Evolutionary conservation across 2,797 vertebrate species (phyloP), one percentile per base, ranked within the genome.

Genomic region (Myotis planiceps): DNA sequence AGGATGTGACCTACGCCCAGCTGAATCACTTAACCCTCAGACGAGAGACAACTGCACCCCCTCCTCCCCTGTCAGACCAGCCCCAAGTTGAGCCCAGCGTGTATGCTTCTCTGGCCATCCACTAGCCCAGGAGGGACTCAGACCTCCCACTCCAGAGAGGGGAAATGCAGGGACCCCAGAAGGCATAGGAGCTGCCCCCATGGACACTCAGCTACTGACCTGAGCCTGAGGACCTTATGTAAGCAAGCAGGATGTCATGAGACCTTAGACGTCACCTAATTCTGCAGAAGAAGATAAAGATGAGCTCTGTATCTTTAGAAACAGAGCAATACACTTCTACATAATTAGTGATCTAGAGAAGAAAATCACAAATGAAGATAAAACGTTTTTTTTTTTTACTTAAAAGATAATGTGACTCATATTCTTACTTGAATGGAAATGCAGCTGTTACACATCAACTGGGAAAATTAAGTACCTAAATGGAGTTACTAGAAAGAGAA

Each of bases 11-110:
- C 23, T 90, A 85, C 0, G 80, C 42, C 42, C 51, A 79, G 53
- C 42, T 94, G 80, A 39, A n/a, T 55, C 3, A 1, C 37, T 18
- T 4, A 18, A 39, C 9, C 1, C 58, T 71, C 25, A 81, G 32
- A 29, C 0, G 0, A 32, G 13, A 9, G 37, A 9, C 23, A 29
- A 9, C 9, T n/a, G 53, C 29, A 2, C 1, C 72, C n/a, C 1
- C n/a, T 32, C 2, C 3, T 47, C 27, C 87, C 29, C 55, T 16
- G 2, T 21, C 25, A 23, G 23, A 14, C 21, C 63, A 42, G 0
- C 3, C 12, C 74, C 25, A 47, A 2, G 42, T 6, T 0, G 90
- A 88, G 21, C 25, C 68, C 53, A 85, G 16, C 2, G 4, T 91
- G 3, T 92, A 94, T 0, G 63, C 95, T 25, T 32, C 74, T 3